Evolutionary conservation across 2,113 vertebrate species (phyloP).

Genomic region (Himantopus leucocephalus): DNA sequence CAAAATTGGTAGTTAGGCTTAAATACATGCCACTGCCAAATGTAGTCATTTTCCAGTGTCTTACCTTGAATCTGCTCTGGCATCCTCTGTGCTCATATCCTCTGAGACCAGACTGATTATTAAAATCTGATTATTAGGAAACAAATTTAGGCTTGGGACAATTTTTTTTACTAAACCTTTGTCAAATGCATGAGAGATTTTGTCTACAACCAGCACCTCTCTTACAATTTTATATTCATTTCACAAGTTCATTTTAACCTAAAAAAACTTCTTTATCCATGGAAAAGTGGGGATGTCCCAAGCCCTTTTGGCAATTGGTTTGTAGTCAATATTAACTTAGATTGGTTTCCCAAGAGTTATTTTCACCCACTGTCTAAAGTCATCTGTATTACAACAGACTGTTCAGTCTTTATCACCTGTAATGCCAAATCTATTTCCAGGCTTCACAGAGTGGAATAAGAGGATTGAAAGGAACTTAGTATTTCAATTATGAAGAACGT

Average conservation of each 20-base stretch:
- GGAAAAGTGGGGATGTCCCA: not conserved
- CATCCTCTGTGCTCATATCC: not conserved
- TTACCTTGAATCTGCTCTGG: not conserved
- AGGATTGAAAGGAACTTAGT: not conserved
- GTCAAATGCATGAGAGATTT: not conserved
- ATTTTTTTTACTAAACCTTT: not conserved
- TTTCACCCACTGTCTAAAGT: not conserved
- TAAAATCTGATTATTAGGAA: not conserved
- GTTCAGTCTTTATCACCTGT: not conserved
- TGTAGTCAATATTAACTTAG: not conserved
- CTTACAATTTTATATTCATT: not conserved
- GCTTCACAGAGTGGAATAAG: not conserved
- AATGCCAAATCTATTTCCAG: not conserved
- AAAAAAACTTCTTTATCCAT: not conserved
- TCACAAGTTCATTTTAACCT: not conserved
- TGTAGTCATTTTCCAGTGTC: not conserved
- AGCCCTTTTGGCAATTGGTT: not conserved
- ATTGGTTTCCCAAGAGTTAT: not conserved
- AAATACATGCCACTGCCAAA: not conserved
- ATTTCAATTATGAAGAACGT: not conserved
- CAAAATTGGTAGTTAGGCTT: not conserved
- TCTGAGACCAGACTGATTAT: not conserved
- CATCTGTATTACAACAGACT: not conserved
- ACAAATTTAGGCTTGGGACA: not conserved
- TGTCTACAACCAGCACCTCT: not conserved